Evolutionary conservation across 1,140 invertebrate species (phyloP).

Genomic region (Muscidifurax raptorellus): DNA sequence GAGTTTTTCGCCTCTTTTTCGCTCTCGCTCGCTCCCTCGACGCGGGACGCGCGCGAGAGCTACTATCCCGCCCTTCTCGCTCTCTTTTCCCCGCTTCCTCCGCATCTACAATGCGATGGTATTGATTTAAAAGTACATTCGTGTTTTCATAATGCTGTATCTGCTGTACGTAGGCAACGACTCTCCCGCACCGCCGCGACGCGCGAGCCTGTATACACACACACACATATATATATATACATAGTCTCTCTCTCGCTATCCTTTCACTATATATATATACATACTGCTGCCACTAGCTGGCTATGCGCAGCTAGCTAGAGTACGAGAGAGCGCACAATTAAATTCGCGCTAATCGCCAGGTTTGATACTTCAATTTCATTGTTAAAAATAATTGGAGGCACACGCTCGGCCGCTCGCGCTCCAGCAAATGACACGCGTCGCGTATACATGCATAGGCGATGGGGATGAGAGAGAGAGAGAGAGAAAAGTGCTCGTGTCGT

Average conservation of each 20-base stretch:
- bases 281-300: slow-evolving; percentile 48
- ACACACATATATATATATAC: no score
- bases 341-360: slow-evolving; percentile 69
- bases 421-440: slow-evolving; percentile 51
- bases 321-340: slow-evolving; percentile 62
- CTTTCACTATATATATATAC: slow-evolving; percentile 6
- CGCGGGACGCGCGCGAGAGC: not conserved
- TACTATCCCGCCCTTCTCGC: slow-evolving; percentile 33
- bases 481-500: slow-evolving; percentile 41
- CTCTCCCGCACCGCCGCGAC: slow-evolving; percentile 43
- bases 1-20: slow-evolving; percentile 46
- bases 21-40: slow-evolving; percentile 37
- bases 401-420: slow-evolving; percentile 14
- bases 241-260: slow-evolving; percentile 25
- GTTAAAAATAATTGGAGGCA: slow-evolving; percentile 65
- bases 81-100: slow-evolving; percentile 61
- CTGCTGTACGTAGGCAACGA: slow-evolving; percentile 68
- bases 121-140: slow-evolving; percentile 77
- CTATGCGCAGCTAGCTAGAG: not conserved
- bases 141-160: slow-evolving; percentile 77
- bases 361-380: slow-evolving; percentile 66
- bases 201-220: not conserved
- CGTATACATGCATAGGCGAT: not conserved
- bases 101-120: slow-evolving; percentile 74
- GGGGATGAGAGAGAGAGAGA: not conserved